Base-by-base conservation (phyloP, 2,888 invertebrate genomes). In the Acrobeloides nanus region DNA sequence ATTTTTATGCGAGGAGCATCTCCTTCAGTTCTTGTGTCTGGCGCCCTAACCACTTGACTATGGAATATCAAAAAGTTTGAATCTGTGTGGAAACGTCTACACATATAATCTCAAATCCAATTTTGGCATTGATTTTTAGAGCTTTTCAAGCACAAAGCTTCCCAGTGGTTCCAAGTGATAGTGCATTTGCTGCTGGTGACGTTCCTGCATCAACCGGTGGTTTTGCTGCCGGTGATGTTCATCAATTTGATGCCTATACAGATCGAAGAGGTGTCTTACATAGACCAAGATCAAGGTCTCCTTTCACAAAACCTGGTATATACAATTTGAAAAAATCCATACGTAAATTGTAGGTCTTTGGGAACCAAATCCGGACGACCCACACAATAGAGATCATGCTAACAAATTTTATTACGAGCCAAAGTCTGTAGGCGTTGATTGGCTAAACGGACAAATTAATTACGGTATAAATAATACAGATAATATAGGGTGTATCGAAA, bases 361-460 rank as follows among this genome's bases (percentile, higher is more conserved):
- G 66, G 63, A 63, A 51, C 57, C 66, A 10, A 66, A 66, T 38
- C 66, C 66, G 2, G 66, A 62, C 39, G 59, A 66, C 39, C 66
- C 66, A 12, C 66, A 66, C 55, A 66, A 60, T 37, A 34, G 66
- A 37, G 66, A 66, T 43, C 65, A 59, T 40, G 64, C 66, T 10
- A 66, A 66, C 50, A 66, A 65, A 43, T 66, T 52, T 42, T 66
- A 52, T 37, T 66, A 66, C 41, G 49, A 42, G 15, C 65, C 65
- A 6, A 38, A 51, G 2, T 66, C 66, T 0, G 64, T 66, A 3
- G 48, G 42, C 1, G 65, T 55, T 4, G 66, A 66, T 49, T 66
- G 66, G 66, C 50, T 66, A 10, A 64, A 61, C 50, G 66, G 66
- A 42, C 66, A 66, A 47, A 58, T 59, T 8, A 55, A 35, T 21